These are phyloP conservation scores for Pyrocephalus nanus DNA, from an alignment of 2,797 vertebrate species.

Conservation along the genomic window DNA sequence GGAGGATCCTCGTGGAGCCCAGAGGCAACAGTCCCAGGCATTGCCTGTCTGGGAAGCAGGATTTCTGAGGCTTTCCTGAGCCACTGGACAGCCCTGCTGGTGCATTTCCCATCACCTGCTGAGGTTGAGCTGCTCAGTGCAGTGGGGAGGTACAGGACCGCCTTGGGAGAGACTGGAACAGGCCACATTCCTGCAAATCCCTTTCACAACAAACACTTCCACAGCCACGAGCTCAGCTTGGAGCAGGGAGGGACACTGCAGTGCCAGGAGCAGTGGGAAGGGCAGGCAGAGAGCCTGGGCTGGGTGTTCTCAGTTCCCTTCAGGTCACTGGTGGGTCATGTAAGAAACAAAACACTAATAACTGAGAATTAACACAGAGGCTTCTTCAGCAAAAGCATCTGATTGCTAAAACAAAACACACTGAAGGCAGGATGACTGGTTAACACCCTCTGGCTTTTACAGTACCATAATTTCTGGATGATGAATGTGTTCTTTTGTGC, in stretches of 20 bases:
- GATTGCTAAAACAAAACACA: not conserved
- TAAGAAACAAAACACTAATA: not conserved
- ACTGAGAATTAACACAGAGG: not conserved
- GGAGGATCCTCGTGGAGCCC: not conserved
- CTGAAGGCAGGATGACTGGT: not conserved
- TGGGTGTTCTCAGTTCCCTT: not conserved
- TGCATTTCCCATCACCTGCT: not conserved
- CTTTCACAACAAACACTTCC: not conserved
- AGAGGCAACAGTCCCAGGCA: accelerated
- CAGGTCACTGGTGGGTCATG: not conserved
- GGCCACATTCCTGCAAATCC: not conserved
- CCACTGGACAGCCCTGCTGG: not conserved
- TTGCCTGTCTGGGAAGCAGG: not conserved
- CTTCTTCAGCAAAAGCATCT: not conserved
- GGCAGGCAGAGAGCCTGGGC: not conserved
- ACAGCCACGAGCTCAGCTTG: not conserved
- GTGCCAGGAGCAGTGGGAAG: not conserved
- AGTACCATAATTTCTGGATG: not conserved
- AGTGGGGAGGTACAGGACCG: not conserved
- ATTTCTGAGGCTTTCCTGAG: not conserved
- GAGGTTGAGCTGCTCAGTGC: not conserved
- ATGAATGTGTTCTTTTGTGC: not conserved
- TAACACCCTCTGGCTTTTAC: constrained; percentile 23
- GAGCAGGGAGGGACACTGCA: not conserved
- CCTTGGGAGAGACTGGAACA: not conserved